phyloP scores from a whole-genome alignment of 1,140 invertebrate genomes.

The Drosophila carrolli region DNA sequence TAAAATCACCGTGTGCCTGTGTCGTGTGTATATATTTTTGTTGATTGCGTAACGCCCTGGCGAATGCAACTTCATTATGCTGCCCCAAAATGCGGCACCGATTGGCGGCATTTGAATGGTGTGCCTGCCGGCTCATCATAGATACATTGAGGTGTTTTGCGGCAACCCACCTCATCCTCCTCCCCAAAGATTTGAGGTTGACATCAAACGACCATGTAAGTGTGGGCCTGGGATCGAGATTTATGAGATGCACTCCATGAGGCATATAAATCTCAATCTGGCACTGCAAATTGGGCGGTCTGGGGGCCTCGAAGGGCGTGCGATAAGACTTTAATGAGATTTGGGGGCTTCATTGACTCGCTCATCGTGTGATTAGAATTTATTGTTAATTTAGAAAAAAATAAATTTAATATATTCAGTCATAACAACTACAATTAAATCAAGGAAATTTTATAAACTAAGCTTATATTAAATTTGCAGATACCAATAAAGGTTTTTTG shows the following conservation, averaged over 20 bases:
- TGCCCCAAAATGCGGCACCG: slow-evolving; percentile 18
- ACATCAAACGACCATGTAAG: slow-evolving; percentile 52
- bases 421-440: too few species aligned
- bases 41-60: slow-evolving; percentile 68
- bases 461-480: too few species aligned
- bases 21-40: slow-evolving; percentile 52
- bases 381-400: not conserved
- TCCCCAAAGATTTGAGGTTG: slow-evolving; percentile 23
- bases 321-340: slow-evolving; percentile 37
- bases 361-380: not conserved
- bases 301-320: not conserved
- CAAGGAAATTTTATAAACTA: too few species aligned
- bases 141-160: slow-evolving; percentile 47
- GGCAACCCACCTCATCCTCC: not conserved
- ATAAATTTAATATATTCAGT: too few species aligned
- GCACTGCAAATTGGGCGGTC: slow-evolving; percentile 10
- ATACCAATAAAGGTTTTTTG: too few species aligned
- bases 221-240: slow-evolving; percentile 27
- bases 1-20: slow-evolving; percentile 56
- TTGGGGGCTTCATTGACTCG: slow-evolving; percentile 1
- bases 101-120: slow-evolving; percentile 55
- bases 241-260: slow-evolving; percentile 43
- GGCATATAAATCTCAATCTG: slow-evolving; percentile 53
- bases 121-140: slow-evolving; percentile 26
- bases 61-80: slow-evolving; percentile 62